Evolutionary conservation across 2,113 vertebrate species (phyloP).

Genomic region (Mugil cephalus): DNA sequence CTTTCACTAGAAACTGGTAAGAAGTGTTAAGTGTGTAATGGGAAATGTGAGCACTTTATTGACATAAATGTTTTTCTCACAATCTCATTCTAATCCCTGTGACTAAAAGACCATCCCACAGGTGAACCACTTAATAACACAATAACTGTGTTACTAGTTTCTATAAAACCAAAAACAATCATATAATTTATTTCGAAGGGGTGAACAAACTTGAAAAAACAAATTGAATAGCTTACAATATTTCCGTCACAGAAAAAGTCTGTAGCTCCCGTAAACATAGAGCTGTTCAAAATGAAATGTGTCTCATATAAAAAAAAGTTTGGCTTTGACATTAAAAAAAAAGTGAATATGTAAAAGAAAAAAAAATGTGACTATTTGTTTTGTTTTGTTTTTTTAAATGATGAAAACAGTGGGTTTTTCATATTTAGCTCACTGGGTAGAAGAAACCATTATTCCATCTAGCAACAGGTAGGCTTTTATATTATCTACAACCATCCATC

Average conservation of each 20-base stretch:
- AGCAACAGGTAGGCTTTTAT: not conserved
- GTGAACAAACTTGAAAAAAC: not conserved
- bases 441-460: no score
- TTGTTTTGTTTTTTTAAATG: no score
- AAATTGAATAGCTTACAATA: not conserved
- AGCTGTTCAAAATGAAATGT: no score
- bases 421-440: no score
- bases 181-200: not conserved
- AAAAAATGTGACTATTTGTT: no score
- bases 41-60: constrained; percentile 12
- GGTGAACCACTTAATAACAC: no score
- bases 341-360: not conserved
- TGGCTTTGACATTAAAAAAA: no score
- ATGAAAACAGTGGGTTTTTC: no score
- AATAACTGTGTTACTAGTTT: not conserved
- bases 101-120: not conserved
- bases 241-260: not conserved
- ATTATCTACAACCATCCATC: not conserved
- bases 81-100: constrained; percentile 3
- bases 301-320: no score
- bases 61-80: not conserved
- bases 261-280: constrained; percentile 1
- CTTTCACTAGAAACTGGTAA: constrained; percentile 9
- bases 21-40: constrained; percentile 12
- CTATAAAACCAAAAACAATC: not conserved